Evolutionary conservation across 2,113 vertebrate species (phyloP).

Genomic region (Ammodytes dubius): DNA sequence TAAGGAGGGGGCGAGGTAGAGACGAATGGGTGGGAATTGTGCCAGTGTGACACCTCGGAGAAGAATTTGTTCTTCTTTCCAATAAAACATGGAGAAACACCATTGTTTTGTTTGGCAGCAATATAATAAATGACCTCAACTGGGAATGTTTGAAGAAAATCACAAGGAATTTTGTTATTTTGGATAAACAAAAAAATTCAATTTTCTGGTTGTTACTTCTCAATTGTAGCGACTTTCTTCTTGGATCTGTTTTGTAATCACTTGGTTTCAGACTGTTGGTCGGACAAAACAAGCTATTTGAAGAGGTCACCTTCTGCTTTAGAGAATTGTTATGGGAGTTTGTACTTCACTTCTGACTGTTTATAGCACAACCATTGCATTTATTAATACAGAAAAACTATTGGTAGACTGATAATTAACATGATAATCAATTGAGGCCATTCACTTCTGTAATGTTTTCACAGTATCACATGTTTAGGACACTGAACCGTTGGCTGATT

Average conservation of each 20-base stretch:
- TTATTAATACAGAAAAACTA: background rate
- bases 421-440: background rate
- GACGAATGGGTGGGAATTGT: conserved; percentile 26
- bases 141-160: background rate
- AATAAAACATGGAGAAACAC: conserved; percentile 25
- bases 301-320: background rate
- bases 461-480: background rate
- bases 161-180: background rate
- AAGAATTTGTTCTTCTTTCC: conserved; percentile 41
- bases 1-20: conserved; percentile 8
- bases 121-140: background rate
- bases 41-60: conserved; percentile 22
- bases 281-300: background rate
- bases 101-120: conserved; percentile 8
- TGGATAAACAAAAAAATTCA: no score
- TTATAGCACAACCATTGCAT: no score
- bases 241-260: background rate
- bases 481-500: background rate
- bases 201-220: no score
- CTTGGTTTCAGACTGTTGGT: background rate
- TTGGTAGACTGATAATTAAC: background rate
- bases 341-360: background rate
- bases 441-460: background rate
- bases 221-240: background rate
- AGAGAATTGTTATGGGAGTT: background rate